Conservation (phyloP, 2,113 vertebrate genomes). For the zebrafish (Danio rerio) region DNA sequence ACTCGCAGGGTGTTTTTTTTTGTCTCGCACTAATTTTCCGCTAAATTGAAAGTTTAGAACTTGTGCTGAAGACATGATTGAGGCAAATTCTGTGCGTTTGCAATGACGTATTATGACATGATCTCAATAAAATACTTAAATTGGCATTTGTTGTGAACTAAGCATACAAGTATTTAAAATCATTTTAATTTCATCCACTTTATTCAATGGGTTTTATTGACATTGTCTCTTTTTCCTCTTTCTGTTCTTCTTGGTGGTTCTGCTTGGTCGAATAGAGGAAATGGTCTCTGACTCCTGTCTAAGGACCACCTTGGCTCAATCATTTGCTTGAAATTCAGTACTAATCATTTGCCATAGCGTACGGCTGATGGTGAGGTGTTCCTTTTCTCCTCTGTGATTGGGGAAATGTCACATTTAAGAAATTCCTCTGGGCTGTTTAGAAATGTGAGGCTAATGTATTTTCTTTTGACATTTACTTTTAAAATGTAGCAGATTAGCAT, state of each 20-base stretch:
- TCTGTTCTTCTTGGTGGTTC: background rate
- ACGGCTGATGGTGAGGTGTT: background rate
- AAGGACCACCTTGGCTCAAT: background rate
- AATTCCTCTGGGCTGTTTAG: slow-evolving; percentile 44
- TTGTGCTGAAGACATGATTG: too few relatives aligned
- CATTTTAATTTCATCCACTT: background rate
- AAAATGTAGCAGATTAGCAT: slow-evolving; percentile 75
- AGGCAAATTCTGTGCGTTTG: too few relatives aligned
- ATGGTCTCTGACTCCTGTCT: background rate
- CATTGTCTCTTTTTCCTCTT: background rate
- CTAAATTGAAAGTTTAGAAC: too few relatives aligned
- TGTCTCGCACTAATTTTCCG: too few relatives aligned
- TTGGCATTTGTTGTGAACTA: too few relatives aligned
- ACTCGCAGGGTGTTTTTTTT: too few relatives aligned
- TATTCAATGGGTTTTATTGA: background rate
- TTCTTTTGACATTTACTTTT: slow-evolving; percentile 76
- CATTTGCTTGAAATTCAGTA: background rate
- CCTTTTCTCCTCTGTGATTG: slow-evolving; percentile 38
- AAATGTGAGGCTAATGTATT: slow-evolving; percentile 71
- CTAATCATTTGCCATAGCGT: slow-evolving; percentile 29
- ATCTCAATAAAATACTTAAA: too few relatives aligned
- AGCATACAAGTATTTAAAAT: too few relatives aligned
- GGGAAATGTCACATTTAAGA: slow-evolving; percentile 70
- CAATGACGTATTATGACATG: too few relatives aligned
- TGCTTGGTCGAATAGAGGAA: background rate